phyloP scores from a whole-genome alignment of 2,888 invertebrate genomes.

The Megaustenia siamemsis region DNA sequence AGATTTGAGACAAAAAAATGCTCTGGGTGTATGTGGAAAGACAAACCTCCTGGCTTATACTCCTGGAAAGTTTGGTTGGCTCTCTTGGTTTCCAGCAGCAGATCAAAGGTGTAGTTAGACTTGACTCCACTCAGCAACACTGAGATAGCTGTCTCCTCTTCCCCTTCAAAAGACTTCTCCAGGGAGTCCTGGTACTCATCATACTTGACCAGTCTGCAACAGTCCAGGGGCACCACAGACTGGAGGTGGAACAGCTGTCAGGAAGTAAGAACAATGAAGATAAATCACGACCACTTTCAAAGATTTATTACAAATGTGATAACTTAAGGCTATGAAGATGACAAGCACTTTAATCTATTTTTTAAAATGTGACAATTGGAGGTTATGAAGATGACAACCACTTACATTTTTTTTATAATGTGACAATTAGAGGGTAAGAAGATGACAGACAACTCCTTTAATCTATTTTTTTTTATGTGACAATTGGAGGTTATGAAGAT shows the following conservation, averaged over 20 bases:
- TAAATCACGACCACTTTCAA: background rate
- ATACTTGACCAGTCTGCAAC: conserved; percentile 87
- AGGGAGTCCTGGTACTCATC: conserved; percentile 85
- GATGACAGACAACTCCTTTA: background rate
- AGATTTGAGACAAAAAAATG: too few species aligned
- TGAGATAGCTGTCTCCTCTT: conserved; percentile 82
- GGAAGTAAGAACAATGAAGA: background rate
- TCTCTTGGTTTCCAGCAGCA: conserved; percentile 85
- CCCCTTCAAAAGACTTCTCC: conserved; percentile 85
- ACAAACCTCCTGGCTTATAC: conserved; percentile 84
- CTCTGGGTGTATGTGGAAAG: too few species aligned
- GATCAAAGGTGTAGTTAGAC: conserved; percentile 82
- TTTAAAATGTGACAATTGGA: background rate
- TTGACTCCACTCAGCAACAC: conserved; percentile 81
- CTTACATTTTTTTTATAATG: background rate
- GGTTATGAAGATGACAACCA: background rate
- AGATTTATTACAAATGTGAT: too few species aligned
- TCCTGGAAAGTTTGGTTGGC: conserved; percentile 84
- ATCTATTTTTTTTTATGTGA: background rate
- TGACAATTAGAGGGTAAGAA: background rate
- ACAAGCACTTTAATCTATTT: background rate
- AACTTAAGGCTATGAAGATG: background rate
- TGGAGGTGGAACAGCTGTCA: conserved; percentile 83
- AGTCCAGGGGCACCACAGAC: conserved; percentile 83
- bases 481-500: background rate